Base-by-base conservation (phyloP, 1,140 invertebrate genomes). In the Lineus longissimus region DNA sequence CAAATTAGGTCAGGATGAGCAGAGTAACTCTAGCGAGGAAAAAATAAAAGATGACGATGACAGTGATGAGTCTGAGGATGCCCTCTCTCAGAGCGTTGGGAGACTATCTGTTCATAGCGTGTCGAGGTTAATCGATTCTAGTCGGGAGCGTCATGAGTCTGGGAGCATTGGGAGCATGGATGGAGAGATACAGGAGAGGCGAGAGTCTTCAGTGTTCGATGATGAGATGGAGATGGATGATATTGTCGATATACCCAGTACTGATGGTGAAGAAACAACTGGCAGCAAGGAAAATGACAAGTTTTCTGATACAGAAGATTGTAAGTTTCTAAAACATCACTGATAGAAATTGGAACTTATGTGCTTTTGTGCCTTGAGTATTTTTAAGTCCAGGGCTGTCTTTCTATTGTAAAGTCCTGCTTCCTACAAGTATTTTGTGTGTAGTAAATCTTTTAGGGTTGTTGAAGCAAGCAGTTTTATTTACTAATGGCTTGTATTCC, bases 261-360 rank as follows among this genome's bases (percentile, higher is more conserved):
- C 15, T 7, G 33, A 36, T 36, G 55, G 63, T 55, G 58, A 73
- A 65, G 40, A 65, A 82, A 82, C 86, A 69, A 80, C 86, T 33
- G 86, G 86, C 69, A 72, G 84, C 31, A 85, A 86, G 77, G 86
- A 89, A 76, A 77, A 86, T 70, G 84, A 89, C 40, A 61, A 27
- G 22, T 25, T 47, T 47, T 55, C 51, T 55, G 51, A 55, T 23
- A 23, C 17, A 36, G 33, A 59, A 25, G 17, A 45, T 27, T 54
- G 17, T 45, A 40, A 51, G 19, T 27, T 41, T 40, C 59, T 40
- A 60, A n/a, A n/a, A n/a, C n/a, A n/a, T n/a, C n/a, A n/a, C n/a
- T n/a, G n/a, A n/a, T n/a, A n/a, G n/a, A n/a, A n/a, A n/a, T n/a
- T n/a, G n/a, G n/a, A n/a, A n/a, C n/a, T n/a, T n/a, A n/a, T n/a